Base-by-base conservation (phyloP, 1,140 invertebrate genomes). In the Pygmarrhopalites habei region DNA sequence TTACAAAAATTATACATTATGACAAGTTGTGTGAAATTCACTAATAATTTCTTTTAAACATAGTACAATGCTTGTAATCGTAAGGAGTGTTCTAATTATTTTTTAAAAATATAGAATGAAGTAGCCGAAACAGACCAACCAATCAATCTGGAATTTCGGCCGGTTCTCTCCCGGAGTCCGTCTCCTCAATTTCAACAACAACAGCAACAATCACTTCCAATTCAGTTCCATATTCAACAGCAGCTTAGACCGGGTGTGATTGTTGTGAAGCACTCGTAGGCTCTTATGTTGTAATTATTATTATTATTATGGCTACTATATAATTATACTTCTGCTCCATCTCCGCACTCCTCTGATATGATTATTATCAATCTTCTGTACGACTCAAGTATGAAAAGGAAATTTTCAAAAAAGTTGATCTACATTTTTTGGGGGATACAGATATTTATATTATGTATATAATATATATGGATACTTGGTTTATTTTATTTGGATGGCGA, bases 191-290 rank as follows among this genome's bases (percentile, higher is more conserved):
- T n/a, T n/a, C n/a, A n/a, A n/a, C n/a, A n/a, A n/a, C 35, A 57
- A 47, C 75, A 74, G 46, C 63, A 65, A 56, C 74, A 75, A 58
- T 73, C 74, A 72, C 79, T 76, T 65, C 2, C 39, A 10, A 12
- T 58, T 21, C 52, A 49, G 26, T 39, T 46, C 17, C 35, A 49
- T 14, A 2, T 47, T 25, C 79, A 84, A 68, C 87, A 89, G 69
- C 85, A 86, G 19, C 44, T 62, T 66, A 82, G 88, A 69, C 88
- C 88, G 12, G 88, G 88, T 60, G 89, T 91, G 23, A 91, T 91
- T 68, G 88, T 92, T 57, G 89, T 88, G 51, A 90, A 90, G 74
- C 85, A 86, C 26, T 64, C 64, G 21, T 69, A 64, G 57, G 52
- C 29, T 41, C n/a, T 5, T 55, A 32, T 49, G 21, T 49, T 29